Conservation (phyloP, 2,888 invertebrate species). For the Hyalella azteca region DNA sequence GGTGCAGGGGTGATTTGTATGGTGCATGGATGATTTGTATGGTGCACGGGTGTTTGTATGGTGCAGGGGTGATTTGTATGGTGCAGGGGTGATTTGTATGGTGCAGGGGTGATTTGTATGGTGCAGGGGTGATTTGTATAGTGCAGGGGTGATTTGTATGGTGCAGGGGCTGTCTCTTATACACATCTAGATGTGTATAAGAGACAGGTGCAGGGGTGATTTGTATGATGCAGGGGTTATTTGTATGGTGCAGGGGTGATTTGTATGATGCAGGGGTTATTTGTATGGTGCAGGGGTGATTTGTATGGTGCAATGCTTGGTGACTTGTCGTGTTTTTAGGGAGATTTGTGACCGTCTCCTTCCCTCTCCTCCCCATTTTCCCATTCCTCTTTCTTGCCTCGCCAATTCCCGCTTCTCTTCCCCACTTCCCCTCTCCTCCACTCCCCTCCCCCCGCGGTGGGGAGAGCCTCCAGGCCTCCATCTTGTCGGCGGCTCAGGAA, state of each 20-base stretch:
- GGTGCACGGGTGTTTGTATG: not conserved
- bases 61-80: not conserved
- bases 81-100: too few species aligned
- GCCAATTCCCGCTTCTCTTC: too few species aligned
- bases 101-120: too few species aligned
- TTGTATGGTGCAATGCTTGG: conserved; percentile 10
- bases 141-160: too few species aligned
- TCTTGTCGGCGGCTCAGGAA: conserved; percentile 34
- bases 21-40: not conserved
- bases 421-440: not conserved
- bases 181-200: too few species aligned
- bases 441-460: not conserved
- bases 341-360: not conserved
- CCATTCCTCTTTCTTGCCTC: not conserved
- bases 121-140: too few species aligned
- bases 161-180: too few species aligned
- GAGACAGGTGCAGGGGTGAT: too few species aligned
- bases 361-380: not conserved
- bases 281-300: not conserved
- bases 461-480: not conserved
- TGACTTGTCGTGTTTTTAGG: not conserved
- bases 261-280: too few species aligned
- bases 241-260: too few species aligned
- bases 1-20: conserved; percentile 6
- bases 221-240: too few species aligned